These are phyloP conservation scores for Xiphias gladius DNA, from an alignment of 2,113 vertebrate genomes.

Conservation along the genomic window DNA sequence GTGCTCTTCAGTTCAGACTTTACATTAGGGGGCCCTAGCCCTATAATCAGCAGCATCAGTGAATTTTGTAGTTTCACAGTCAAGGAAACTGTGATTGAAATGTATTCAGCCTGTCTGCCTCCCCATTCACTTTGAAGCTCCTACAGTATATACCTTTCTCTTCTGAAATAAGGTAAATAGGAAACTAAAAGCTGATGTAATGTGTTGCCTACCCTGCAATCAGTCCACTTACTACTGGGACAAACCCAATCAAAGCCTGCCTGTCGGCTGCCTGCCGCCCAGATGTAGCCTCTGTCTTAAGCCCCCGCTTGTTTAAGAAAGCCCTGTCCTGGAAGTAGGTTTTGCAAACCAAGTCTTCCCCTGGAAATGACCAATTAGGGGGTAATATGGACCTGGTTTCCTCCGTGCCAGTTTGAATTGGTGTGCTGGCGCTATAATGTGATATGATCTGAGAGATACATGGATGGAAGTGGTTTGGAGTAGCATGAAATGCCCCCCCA, in stretches of 20 bases:
- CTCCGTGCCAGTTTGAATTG: slow-evolving; percentile 81
- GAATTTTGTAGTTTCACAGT: slow-evolving; percentile 79
- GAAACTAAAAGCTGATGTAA: slow-evolving; percentile 79
- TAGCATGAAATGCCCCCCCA: slow-evolving; percentile 79
- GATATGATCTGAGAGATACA: slow-evolving; percentile 83
- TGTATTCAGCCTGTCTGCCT: slow-evolving; percentile 42
- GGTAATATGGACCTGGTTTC: slow-evolving; percentile 81
- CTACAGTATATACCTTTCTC: slow-evolving; percentile 58
- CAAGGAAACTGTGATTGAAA: slow-evolving; percentile 70
- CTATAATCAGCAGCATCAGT: slow-evolving; percentile 78
- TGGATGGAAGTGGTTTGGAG: slow-evolving; percentile 84
- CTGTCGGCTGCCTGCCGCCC: slow-evolving; percentile 69
- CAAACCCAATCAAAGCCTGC: slow-evolving; percentile 78
- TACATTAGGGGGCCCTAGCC: slow-evolving; percentile 60
- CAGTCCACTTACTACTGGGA: slow-evolving; percentile 73
- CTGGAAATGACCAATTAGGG: slow-evolving; percentile 86
- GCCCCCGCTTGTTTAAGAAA: slow-evolving; percentile 80
- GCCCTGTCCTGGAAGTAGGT: slow-evolving; percentile 75
- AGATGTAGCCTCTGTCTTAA: slow-evolving; percentile 79
- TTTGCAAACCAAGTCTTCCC: slow-evolving; percentile 81
- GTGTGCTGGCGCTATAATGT: slow-evolving; percentile 73
- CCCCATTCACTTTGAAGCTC: slow-evolving; percentile 66
- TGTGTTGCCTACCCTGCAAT: slow-evolving; percentile 73
- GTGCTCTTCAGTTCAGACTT: slow-evolving; percentile 52
- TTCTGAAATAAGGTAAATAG: slow-evolving; percentile 74